Evolutionary conservation across 1,140 invertebrate genomes (phyloP).

Genomic region (Drosophila busckii): DNA sequence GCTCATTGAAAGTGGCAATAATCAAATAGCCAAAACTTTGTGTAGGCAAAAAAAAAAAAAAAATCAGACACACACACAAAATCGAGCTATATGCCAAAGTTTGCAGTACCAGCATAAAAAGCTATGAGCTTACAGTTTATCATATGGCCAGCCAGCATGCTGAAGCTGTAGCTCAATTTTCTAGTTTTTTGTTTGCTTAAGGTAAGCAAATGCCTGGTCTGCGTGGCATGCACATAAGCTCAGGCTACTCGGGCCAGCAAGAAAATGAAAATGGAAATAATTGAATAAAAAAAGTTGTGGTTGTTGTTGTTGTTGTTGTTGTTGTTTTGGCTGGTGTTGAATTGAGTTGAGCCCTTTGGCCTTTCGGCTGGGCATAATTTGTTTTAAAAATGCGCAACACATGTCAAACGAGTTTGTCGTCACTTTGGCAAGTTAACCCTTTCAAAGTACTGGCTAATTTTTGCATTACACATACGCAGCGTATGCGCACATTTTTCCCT

Average conservation of each 20-base stretch:
- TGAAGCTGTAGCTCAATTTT: not conserved
- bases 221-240: too few species aligned
- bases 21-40: constrained; percentile 51
- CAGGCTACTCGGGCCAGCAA: not conserved
- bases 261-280: constrained; percentile 30
- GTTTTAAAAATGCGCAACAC: constrained; percentile 40
- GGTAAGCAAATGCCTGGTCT: constrained; percentile 10
- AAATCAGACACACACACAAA: too few species aligned
- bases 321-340: not conserved
- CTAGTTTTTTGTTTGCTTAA: constrained; percentile 4
- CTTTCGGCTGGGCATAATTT: constrained; percentile 37
- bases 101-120: too few species aligned
- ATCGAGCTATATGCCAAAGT: too few species aligned
- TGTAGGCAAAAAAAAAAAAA: constrained; percentile 24
- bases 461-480: constrained; percentile 27
- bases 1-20: constrained; percentile 13
- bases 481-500: constrained; percentile 43
- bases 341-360: not conserved
- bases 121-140: too few species aligned
- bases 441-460: constrained; percentile 18
- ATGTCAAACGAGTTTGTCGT: constrained; percentile 27
- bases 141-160: too few species aligned
- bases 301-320: too few species aligned
- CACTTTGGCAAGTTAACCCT: constrained; percentile 32
- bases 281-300: constrained; percentile 44